Percentiles rank a stretch among this genome's conserved stretches.
These are phyloP conservation scores for Hemaris fuciformis DNA, from an alignment of 2,888 invertebrate species.

Conservation along the genomic window DNA sequence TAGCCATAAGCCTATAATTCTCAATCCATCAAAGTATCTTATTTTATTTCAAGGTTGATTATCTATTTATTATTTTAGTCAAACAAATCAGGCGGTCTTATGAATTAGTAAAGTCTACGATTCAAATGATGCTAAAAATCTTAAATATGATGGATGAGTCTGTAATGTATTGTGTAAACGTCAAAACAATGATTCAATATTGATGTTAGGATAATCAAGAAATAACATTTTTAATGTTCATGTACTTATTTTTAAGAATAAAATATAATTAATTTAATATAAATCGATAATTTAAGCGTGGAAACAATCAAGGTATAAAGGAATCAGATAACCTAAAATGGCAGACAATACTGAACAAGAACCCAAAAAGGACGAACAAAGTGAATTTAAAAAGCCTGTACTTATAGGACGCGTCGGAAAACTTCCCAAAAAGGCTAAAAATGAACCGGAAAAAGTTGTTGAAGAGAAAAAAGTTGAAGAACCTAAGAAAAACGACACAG, in stretches of 20 bases:
- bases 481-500: conserved; percentile 25
- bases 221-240: background rate
- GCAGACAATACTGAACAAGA: conserved; percentile 36
- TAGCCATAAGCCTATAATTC: no score
- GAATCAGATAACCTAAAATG: conserved; percentile 28
- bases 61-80: no score
- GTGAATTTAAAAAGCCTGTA: conserved; percentile 80
- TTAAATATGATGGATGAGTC: background rate
- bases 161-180: background rate
- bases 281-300: background rate
- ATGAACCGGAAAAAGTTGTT: conserved; percentile 33
- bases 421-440: conserved; percentile 69
- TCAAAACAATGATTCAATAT: background rate
- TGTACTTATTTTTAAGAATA: background rate
- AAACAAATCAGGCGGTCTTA: no score
- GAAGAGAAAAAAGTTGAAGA: conserved; percentile 33
- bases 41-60: no score
- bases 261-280: background rate
- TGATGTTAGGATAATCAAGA: background rate
- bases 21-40: no score
- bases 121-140: background rate
- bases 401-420: conserved; percentile 77
- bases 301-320: background rate
- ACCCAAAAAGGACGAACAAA: conserved; percentile 36
- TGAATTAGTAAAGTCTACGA: no score